Conservation (phyloP, 2,113 vertebrate species). For the Orycteropus afer region DNA sequence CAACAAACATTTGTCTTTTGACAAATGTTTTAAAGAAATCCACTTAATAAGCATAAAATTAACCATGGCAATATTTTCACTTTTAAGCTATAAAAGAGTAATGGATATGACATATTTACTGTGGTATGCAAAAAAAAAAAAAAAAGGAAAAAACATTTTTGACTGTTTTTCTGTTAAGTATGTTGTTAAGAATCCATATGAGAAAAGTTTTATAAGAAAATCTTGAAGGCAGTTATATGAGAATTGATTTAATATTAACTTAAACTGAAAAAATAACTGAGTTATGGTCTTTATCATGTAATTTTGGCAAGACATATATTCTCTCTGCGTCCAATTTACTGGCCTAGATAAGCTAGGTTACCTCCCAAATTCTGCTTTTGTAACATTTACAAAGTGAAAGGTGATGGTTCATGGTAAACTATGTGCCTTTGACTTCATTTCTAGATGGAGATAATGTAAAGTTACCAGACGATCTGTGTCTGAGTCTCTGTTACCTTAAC, state of each 20-base stretch:
- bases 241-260: constrained; percentile 28
- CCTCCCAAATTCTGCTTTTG: background rate
- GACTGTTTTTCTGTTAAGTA: background rate
- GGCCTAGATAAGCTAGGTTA: constrained; percentile 5
- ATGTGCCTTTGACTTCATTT: background rate
- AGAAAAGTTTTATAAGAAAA: background rate
- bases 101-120: background rate
- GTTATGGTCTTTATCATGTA: background rate
- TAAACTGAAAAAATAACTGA: background rate
- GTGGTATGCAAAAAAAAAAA: background rate
- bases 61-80: background rate
- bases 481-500: background rate
- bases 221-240: background rate
- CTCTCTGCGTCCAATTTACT: background rate
- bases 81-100: constrained; percentile 25
- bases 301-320: background rate
- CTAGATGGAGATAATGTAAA: background rate
- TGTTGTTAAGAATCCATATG: constrained; percentile 24
- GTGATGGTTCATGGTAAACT: background rate
- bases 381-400: constrained; percentile 5
- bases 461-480: background rate
- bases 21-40: constrained; percentile 42
- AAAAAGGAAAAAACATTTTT: background rate
- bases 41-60: background rate
- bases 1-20: background rate